Evolutionary conservation across 2,113 vertebrate genomes (phyloP), one percentile per base, ranked within the genome.

Genomic region (Vulpes ferrilata): DNA sequence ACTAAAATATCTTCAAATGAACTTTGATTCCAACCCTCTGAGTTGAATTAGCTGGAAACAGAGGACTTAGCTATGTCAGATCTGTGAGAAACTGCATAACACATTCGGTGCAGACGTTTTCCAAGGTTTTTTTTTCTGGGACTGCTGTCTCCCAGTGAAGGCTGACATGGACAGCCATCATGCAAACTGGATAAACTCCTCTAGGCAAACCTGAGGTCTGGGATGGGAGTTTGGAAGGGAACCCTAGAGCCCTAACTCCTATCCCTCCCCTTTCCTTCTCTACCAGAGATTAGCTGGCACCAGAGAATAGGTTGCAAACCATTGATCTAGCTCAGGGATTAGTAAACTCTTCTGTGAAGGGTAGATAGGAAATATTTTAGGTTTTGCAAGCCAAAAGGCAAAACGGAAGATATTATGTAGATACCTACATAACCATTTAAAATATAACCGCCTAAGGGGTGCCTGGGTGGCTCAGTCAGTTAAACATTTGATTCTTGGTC

Each of bases 351-450:
- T 60, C 69, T 59, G 22, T 60, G 57, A 95, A 90, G 19, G 32
- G 6, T 43, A 88, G 59, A 51, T 35, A 38, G 57, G 71, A 90
- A 81, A 85, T 79, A 93, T 60, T 69, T 87, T 71, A 88, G n/a
- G 64, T 10, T 95, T 73, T 69, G n/a, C 0, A 69, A 32, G 35
- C 43, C 83, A 76, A 62, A 38, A 93, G 53, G 25, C 85, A 95
- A 94, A 79, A 79, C 27, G 82, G 19, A 97, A 62, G 38, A 48
- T 62, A 85, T 76, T 51, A 78, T 38, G 11, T 85, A 69, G 55
- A 10, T 60, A 85, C 43, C 86, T 67, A 86, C 30, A 71, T 51
- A 91, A 80, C 67, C 25, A 80, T 91, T 89, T 81, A 89, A 94
- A 86, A 51, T 38, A 43, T 55, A 92, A 95, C 30, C 13, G 38